Evolutionary conservation across 2,888 invertebrate genomes (phyloP).

Genomic region (Mythimna pallens): DNA sequence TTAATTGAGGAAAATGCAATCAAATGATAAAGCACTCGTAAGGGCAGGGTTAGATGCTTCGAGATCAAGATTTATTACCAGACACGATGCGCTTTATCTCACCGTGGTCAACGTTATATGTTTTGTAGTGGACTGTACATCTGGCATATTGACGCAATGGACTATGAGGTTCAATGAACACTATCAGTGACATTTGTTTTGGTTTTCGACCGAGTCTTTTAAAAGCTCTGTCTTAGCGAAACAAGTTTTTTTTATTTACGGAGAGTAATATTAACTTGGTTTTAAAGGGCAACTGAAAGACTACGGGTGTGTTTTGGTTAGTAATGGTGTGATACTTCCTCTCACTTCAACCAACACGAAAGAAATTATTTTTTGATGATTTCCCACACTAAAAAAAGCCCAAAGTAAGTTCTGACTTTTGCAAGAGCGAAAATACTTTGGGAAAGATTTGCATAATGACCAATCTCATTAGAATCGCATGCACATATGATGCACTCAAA

Average conservation of each 20-base stretch:
- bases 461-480: too few species aligned
- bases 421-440: neutral
- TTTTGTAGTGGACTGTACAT: neutral
- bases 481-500: too few species aligned
- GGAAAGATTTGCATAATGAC: too few species aligned
- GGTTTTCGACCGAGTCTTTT: neutral
- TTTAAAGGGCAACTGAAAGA: too few species aligned
- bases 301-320: too few species aligned
- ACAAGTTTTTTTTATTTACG: too few species aligned
- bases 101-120: slow-evolving; percentile 33
- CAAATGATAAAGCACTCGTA: slow-evolving; percentile 47
- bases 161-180: neutral
- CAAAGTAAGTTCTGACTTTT: neutral
- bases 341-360: too few species aligned
- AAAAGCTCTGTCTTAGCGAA: neutral
- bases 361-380: too few species aligned
- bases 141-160: neutral
- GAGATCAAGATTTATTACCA: slow-evolving; percentile 53
- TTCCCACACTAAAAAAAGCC: too few species aligned
- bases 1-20: slow-evolving; percentile 60
- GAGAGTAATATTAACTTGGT: too few species aligned
- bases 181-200: neutral
- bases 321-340: too few species aligned
- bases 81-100: slow-evolving; percentile 44
- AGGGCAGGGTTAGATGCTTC: slow-evolving; percentile 54